Base-by-base conservation (phyloP, 2,113 vertebrate species). In the Nothobranchius furzeri region DNA sequence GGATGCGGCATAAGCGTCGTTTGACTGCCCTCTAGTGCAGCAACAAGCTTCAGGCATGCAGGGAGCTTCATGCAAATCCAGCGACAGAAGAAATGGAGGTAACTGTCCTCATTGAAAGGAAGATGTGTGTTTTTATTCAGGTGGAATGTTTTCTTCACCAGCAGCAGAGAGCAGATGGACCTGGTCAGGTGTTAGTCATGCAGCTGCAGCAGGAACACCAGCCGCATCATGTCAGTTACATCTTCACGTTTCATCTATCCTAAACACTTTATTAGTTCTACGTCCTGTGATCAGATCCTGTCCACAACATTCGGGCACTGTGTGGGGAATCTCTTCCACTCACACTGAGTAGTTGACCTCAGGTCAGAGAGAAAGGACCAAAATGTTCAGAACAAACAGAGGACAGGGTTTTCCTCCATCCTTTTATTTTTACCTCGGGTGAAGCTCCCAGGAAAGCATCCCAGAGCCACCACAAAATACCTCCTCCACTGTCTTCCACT, bases 401-500 rank as follows among this genome's bases (percentile, higher is more conserved):
- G 48, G 17, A 58, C 12, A 36, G 6, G 13, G 13, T 50, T 59
- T 72, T 72, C 51, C 25, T 73, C 12, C 1, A 9, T 30, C 54
- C 51, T 75, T 9, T 30, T 3, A 30, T 2, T 30, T 76, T 88
- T 93, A 92, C 91, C 91, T 91, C 79, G 48, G 76, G 70, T 57
- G 60, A 65, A 64, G 53, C 9, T 64, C 70, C 81, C 57, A 81
- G 77, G 74, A 88, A 79, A 78, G 76, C 42, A 25, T 83, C 88
- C 81, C 86, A 90, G 76, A 90, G 83, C 79, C 86, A 87, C 79
- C 85, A 86, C 8, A 70, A 46, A 56, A 73, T 48, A 60, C 78
- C 75, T 82, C 68, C 73, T 68, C 56, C 67, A 60, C 69, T 77
- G 59, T 55, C 85, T 50, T 82, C 64, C 64, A 54, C 37, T 62